A percentile compares a stretch with the other conserved stretches of the same genome.
phyloP scores from a whole-genome alignment of 2,888 invertebrate species.

The Melipona beecheii region DNA sequence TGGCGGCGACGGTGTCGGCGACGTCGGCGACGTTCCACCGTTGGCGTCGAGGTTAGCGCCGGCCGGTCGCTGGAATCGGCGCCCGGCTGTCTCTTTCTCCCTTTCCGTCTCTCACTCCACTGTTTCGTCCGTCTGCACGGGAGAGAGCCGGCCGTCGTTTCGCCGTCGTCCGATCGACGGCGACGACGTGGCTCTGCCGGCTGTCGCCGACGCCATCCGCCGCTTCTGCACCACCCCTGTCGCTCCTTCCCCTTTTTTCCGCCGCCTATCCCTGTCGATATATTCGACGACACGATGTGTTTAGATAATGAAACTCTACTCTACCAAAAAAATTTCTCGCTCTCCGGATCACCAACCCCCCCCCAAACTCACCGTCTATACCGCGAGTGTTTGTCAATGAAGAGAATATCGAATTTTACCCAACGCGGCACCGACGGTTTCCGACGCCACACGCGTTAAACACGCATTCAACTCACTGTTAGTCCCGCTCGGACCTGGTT shows the following conservation, averaged over 20 bases:
- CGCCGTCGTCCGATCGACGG: constrained; percentile 72
- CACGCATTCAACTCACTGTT: constrained; percentile 65
- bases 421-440: background rate
- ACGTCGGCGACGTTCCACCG: constrained; percentile 68
- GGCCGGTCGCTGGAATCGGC: constrained; percentile 75
- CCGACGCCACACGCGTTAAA: constrained; percentile 33
- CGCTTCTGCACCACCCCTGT: constrained; percentile 50
- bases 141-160: constrained; percentile 67
- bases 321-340: constrained; percentile 48
- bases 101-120: constrained; percentile 65
- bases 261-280: constrained; percentile 29
- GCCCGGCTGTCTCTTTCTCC: constrained; percentile 74
- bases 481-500: background rate
- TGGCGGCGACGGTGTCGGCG: constrained; percentile 65
- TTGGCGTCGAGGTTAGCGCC: constrained; percentile 76
- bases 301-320: constrained; percentile 65
- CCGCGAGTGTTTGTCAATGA: constrained; percentile 13
- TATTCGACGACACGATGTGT: constrained; percentile 52
- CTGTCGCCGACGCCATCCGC: constrained; percentile 72
- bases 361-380: no score
- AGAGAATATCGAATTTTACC: constrained; percentile 14
- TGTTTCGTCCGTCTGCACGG: constrained; percentile 67
- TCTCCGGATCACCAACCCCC: background rate
- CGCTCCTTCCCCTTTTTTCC: constrained; percentile 14
- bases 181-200: constrained; percentile 76